Percentiles rank a stretch among this genome's conserved stretches.
Evolutionary conservation across 2,888 invertebrate genomes (phyloP).

Genomic region (Papilio protenor): DNA sequence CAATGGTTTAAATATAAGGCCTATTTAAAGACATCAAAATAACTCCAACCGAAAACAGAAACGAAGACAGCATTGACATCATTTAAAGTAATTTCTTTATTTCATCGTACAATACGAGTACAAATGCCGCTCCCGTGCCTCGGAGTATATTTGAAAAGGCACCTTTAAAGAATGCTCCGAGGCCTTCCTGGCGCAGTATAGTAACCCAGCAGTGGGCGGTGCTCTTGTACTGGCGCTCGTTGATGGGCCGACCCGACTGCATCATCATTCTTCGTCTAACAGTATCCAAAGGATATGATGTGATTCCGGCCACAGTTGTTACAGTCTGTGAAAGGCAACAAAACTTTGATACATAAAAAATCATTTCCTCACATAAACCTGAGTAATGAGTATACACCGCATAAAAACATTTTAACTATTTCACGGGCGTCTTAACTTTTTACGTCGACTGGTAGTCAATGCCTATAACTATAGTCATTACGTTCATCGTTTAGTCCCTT

Average conservation of each 20-base stretch:
- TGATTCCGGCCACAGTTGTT: slow-evolving; percentile 91
- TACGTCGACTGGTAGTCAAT: too few relatives aligned
- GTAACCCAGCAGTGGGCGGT: slow-evolving; percentile 95
- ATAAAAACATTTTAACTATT: too few relatives aligned
- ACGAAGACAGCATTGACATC: background rate
- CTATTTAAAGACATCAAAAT: slow-evolving; percentile 15
- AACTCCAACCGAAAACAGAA: background rate
- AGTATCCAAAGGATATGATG: slow-evolving; percentile 98
- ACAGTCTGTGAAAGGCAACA: slow-evolving; percentile 73
- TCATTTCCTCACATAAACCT: background rate
- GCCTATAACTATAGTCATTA: too few relatives aligned
- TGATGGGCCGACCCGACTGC: slow-evolving; percentile 93
- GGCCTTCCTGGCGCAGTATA: slow-evolving; percentile 92
- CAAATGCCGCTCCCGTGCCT: slow-evolving; percentile 96
- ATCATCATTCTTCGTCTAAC: slow-evolving; percentile 99
- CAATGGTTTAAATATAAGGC: slow-evolving; percentile 9
- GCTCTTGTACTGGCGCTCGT: slow-evolving; percentile 93
- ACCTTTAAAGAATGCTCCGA: slow-evolving; percentile 96
- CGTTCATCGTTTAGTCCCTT: too few relatives aligned
- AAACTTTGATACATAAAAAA: background rate
- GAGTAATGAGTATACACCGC: too few relatives aligned
- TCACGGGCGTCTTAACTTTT: too few relatives aligned
- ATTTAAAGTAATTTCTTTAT: slow-evolving; percentile 87
- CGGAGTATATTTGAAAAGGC: slow-evolving; percentile 96
- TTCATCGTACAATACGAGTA: slow-evolving; percentile 95